phyloP scores from a whole-genome alignment of 2,797 vertebrate genomes.

The Ibycter americanus region DNA sequence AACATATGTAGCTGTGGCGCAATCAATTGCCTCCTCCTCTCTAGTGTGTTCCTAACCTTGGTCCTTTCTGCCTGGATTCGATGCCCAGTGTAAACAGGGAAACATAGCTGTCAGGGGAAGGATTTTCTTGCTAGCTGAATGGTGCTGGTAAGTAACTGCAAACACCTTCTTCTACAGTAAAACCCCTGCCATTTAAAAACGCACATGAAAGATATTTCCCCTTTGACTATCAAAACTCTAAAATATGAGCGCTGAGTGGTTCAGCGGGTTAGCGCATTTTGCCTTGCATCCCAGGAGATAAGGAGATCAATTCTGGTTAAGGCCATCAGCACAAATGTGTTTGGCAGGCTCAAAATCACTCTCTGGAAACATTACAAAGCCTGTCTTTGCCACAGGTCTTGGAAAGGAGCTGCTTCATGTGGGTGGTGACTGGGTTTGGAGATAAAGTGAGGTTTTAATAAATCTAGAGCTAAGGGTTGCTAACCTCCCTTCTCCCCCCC shows the following conservation, averaged over 20 bases:
- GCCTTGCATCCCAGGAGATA: constrained; percentile 21
- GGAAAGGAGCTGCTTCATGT: background rate
- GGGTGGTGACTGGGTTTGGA: background rate
- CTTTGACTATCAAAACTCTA: background rate
- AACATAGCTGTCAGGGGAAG: constrained; percentile 3
- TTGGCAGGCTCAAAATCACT: constrained; percentile 24
- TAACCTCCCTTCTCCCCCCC: background rate
- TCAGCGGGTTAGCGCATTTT: background rate
- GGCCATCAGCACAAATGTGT: constrained; percentile 37
- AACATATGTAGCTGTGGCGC: background rate
- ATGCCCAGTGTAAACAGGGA: background rate
- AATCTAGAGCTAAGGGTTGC: background rate
- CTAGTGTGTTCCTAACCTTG: background rate
- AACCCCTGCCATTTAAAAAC: background rate
- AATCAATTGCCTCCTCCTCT: background rate
- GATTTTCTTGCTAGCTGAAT: background rate
- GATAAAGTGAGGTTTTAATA: background rate
- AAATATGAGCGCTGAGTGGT: background rate
- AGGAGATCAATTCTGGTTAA: constrained; percentile 49
- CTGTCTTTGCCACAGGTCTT: constrained; percentile 2
- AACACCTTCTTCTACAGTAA: background rate
- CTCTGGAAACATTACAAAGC: background rate
- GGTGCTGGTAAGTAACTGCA: constrained; percentile 17
- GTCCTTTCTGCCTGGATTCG: background rate
- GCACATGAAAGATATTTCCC: background rate